phyloP scores from a whole-genome alignment of 1,140 invertebrate genomes.

The Bombus waltoni region DNA sequence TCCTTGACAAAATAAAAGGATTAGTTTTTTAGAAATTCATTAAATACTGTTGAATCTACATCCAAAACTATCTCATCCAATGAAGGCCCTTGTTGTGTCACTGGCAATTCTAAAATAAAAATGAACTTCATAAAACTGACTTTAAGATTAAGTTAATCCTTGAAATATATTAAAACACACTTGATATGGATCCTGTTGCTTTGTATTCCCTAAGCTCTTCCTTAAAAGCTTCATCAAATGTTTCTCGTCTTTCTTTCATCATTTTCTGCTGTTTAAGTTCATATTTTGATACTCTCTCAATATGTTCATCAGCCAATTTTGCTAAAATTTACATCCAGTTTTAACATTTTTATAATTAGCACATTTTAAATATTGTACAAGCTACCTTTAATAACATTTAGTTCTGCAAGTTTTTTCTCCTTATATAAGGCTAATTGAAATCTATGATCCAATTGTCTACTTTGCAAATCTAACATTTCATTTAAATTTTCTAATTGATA shows the following conservation, averaged over 20 bases:
- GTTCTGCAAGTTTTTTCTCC: constrained; percentile 85
- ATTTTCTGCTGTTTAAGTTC: constrained; percentile 84
- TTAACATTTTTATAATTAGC: background rate
- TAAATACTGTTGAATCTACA: constrained; percentile 81
- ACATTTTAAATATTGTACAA: constrained; percentile 78
- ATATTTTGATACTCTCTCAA: constrained; percentile 83
- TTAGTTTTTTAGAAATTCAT: constrained; percentile 83
- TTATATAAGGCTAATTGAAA: constrained; percentile 86
- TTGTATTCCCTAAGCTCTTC: constrained; percentile 87
- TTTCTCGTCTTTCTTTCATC: constrained; percentile 86
- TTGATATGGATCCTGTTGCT: constrained; percentile 85
- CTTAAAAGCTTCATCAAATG: constrained; percentile 87
- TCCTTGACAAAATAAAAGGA: background rate
- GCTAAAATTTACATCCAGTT: constrained; percentile 77
- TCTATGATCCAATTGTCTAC: constrained; percentile 85
- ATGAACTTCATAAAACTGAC: constrained; percentile 36
- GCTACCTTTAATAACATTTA: constrained; percentile 84
- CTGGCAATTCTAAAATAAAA: constrained; percentile 71
- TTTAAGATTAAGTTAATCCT: background rate
- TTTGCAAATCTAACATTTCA: constrained; percentile 86
- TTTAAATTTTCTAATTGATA: constrained; percentile 86
- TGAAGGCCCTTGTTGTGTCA: constrained; percentile 74
- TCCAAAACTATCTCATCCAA: constrained; percentile 84
- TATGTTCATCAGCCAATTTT: constrained; percentile 84
- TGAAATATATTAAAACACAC: constrained; percentile 78